These are phyloP conservation scores for Oscheius sp. DNA, from an alignment of 2,888 invertebrate species.

Conservation along the genomic window DNA sequence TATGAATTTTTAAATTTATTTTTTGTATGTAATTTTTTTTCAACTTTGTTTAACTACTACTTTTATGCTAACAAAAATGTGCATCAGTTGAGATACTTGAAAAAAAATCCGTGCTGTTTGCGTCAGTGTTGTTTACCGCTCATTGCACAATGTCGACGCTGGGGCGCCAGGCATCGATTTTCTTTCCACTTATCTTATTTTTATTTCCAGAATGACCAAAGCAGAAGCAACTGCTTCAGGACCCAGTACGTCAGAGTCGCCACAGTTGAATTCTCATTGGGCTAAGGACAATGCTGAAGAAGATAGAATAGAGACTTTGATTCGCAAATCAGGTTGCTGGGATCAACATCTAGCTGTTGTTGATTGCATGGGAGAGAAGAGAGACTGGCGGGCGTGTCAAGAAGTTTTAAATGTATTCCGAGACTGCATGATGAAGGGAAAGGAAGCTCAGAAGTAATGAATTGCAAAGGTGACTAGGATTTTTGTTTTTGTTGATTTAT, in stretches of 20 bases:
- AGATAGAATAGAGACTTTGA: constrained; percentile 60
- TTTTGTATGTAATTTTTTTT: no score
- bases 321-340: constrained; percentile 63
- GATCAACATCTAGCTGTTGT: constrained; percentile 58
- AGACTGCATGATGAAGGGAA: not conserved
- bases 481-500: not conserved
- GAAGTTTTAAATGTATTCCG: constrained; percentile 35
- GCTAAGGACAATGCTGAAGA: constrained; percentile 54
- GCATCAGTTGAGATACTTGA: no score
- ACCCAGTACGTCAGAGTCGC: constrained; percentile 23
- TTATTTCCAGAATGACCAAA: not conserved
- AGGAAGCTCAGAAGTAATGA: not conserved
- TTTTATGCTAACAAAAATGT: no score
- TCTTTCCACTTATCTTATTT: not conserved
- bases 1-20: no score
- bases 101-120: no score
- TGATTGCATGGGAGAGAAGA: constrained; percentile 63
- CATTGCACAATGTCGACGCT: constrained; percentile 2
- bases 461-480: not conserved
- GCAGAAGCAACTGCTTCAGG: not conserved
- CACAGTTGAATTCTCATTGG: constrained; percentile 37
- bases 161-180: constrained; percentile 14
- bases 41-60: no score
- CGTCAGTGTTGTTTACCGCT: constrained; percentile 8
- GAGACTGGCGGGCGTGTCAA: constrained; percentile 67